Percentiles rank a stretch among this genome's conserved stretches.
These are phyloP conservation scores for Apodemia duryi DNA, from an alignment of 2,888 invertebrate species.

Conservation along the genomic window DNA sequence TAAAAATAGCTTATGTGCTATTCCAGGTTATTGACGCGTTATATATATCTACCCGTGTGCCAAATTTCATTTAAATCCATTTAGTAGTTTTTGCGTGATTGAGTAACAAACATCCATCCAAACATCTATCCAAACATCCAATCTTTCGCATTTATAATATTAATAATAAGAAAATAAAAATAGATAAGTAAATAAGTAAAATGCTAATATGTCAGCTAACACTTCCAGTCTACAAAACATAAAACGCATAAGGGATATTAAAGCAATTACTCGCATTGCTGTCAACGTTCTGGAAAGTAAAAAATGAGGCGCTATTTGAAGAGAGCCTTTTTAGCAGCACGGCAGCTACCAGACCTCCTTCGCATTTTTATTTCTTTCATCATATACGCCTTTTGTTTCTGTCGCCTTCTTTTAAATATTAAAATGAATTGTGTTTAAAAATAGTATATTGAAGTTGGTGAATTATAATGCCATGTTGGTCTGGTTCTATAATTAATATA, in stretches of 20 bases:
- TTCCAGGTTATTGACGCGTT: too few relatives aligned
- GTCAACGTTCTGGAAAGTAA: conserved; percentile 21
- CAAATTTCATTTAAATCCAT: too few relatives aligned
- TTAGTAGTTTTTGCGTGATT: too few relatives aligned
- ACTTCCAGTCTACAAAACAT: background rate
- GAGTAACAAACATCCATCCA: too few relatives aligned
- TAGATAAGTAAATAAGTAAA: background rate
- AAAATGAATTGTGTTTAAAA: background rate
- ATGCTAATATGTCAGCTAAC: background rate
- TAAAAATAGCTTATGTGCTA: too few relatives aligned
- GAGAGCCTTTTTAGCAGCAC: conserved; percentile 21
- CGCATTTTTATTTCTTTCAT: conserved; percentile 3
- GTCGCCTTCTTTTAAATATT: background rate
- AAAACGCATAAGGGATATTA: conserved; percentile 13
- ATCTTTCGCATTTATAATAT: too few relatives aligned
- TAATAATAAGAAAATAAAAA: too few relatives aligned
- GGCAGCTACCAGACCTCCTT: conserved; percentile 18
- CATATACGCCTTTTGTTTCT: background rate
- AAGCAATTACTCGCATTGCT: conserved; percentile 22
- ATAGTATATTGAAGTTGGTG: background rate
- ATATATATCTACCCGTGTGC: too few relatives aligned
- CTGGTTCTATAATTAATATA: too few relatives aligned
- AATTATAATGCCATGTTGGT: background rate
- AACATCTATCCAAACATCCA: too few relatives aligned
- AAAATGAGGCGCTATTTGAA: conserved; percentile 23